phyloP scores from a whole-genome alignment of 2,797 vertebrate species.

The Vultur gryphus region DNA sequence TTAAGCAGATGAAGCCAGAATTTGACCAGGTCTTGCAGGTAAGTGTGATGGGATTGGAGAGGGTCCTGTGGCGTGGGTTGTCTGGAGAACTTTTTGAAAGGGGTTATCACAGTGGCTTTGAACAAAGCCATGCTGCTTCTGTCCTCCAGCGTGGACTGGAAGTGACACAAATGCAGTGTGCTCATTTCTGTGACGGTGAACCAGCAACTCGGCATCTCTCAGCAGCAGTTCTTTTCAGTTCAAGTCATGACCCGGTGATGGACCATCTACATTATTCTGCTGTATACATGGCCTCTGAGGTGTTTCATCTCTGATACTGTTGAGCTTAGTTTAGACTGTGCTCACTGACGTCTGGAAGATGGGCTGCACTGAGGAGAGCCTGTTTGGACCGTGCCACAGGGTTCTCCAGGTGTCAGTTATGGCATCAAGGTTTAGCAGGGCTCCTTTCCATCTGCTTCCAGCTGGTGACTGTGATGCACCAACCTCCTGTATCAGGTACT shows the following conservation, averaged over 20 bases:
- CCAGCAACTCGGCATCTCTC: not conserved
- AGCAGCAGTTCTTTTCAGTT: not conserved
- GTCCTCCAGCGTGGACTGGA: not conserved
- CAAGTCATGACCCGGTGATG: not conserved
- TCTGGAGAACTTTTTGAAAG: not conserved
- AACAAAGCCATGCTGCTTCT: not conserved
- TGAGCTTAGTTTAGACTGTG: not conserved
- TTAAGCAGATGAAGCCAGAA: slow-evolving; percentile 93
- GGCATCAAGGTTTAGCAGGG: not conserved
- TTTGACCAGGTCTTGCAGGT: slow-evolving; percentile 96
- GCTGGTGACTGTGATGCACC: not conserved
- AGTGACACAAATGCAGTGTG: not conserved
- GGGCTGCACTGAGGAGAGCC: not conserved
- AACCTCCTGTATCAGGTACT: not conserved
- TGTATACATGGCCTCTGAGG: not conserved
- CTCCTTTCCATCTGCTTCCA: not conserved
- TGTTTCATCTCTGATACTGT: not conserved
- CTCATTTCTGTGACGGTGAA: not conserved
- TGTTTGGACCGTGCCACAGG: not conserved
- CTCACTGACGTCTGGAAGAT: not conserved
- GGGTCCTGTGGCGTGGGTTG: not conserved
- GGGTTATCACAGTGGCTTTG: not conserved
- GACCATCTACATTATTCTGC: not conserved
- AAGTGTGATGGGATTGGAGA: not conserved
- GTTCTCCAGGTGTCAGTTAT: not conserved